Percentiles rank a stretch among this genome's conserved stretches.
Evolutionary conservation across 2,113 vertebrate genomes (phyloP).

Genomic region (Candoia aspera): DNA sequence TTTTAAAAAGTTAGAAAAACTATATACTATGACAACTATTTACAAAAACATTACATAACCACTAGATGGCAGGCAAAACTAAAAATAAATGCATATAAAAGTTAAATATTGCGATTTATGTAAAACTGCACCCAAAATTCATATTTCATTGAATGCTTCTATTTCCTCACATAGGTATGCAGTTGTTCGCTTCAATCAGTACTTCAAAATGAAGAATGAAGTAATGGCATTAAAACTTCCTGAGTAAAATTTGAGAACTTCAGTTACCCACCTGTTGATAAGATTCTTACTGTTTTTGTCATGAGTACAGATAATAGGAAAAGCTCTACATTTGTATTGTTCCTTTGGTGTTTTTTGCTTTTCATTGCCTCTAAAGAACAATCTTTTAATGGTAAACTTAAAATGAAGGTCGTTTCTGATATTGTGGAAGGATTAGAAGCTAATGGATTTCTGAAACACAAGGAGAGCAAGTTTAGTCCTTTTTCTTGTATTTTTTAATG

Average conservation of each 20-base stretch:
- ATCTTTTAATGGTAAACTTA: conserved; percentile 73
- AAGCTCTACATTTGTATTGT: conserved; percentile 72
- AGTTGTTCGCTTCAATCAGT: conserved; percentile 93
- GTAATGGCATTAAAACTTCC: conserved; percentile 83
- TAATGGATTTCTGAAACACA: conserved; percentile 69
- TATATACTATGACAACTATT: neutral
- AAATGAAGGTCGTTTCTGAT: conserved; percentile 69
- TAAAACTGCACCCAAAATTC: neutral
- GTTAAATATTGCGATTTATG: neutral
- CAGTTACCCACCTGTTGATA: conserved; percentile 57
- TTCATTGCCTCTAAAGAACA: conserved; percentile 65
- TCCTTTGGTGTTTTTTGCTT: conserved; percentile 75
- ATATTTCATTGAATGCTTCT: conserved; percentile 20
- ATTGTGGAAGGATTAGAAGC: conserved; percentile 57
- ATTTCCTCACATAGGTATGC: conserved; percentile 82
- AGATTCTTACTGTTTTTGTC: conserved; percentile 60
- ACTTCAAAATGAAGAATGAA: conserved; percentile 96
- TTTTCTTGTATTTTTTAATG: conserved; percentile 70
- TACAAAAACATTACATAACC: conserved; percentile 34
- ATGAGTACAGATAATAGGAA: conserved; percentile 71
- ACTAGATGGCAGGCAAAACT: conserved; percentile 65
- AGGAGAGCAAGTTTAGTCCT: conserved; percentile 69
- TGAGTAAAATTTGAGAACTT: conserved; percentile 75
- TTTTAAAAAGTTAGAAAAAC: neutral
- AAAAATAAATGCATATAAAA: neutral